phyloP scores from a whole-genome alignment of 2,797 vertebrate genomes.

The Pantherophis vulpinus region DNA sequence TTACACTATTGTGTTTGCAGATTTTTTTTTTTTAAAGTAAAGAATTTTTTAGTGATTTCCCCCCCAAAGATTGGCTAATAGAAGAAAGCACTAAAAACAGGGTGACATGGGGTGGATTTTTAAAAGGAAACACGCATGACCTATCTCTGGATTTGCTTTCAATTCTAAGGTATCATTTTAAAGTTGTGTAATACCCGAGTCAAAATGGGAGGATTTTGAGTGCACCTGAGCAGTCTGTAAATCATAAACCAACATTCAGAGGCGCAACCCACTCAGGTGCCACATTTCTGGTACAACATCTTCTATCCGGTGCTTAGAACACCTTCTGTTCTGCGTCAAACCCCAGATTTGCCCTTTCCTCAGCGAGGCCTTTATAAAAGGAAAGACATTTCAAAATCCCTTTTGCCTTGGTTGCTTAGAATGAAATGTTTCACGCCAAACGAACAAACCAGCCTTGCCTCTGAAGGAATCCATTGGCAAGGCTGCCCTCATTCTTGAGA shows the following conservation, averaged over 20 bases:
- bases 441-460: not conserved
- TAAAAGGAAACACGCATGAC: not conserved
- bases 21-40: not conserved
- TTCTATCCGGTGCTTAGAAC: not conserved
- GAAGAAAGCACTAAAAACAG: not conserved
- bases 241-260: not conserved
- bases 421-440: not conserved
- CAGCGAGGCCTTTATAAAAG: not conserved
- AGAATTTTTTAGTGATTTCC: not conserved
- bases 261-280: not conserved
- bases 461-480: slow-evolving; percentile 45
- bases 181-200: not conserved
- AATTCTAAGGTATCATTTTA: not conserved
- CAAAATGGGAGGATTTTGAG: not conserved
- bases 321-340: not conserved
- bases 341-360: not conserved
- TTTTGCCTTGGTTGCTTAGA: slow-evolving; percentile 16
- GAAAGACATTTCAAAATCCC: slow-evolving; percentile 16
- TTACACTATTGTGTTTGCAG: not conserved
- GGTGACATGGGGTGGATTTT: not conserved
- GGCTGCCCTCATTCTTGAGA: slow-evolving; percentile 39
- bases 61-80: not conserved
- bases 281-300: accelerated
- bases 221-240: not conserved
- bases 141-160: not conserved